Base-by-base conservation (phyloP, 2,888 invertebrate species). In the Chloroclysta siterata region DNA sequence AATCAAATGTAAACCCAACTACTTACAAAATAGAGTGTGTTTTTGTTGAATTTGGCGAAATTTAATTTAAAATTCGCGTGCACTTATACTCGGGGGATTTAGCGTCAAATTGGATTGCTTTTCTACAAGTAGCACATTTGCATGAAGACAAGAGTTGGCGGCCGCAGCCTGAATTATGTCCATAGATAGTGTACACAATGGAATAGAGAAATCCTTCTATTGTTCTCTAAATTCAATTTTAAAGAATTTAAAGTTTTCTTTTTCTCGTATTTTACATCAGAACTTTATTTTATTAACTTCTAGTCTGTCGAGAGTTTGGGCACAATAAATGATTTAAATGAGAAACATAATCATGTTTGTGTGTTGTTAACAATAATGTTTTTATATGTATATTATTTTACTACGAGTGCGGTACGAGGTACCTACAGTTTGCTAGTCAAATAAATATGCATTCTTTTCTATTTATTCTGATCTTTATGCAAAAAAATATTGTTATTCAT, bases 71-170 rank as follows among this genome's bases (percentile, higher is more conserved):
- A 85, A 86, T 80, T 81, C 83, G 82, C 80, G 76, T 80, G 82
- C 82, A 80, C 75, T 83, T 79, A 81, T 80, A 80, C 89, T 83
- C 81, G 17, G 57, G 83, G 86, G 89, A 82, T 82, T 88, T 84
- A 77, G 77, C 82, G 78, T 84, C 83, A 87, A 88, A 90, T 90
- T 89, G 87, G 87, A 89, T 88, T 84, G 87, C 82, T 84, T 84
- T 81, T 81, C 81, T 83, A 85, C 88, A 84, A 87, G 85, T 86
- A 83, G 77, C 77, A 80, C 84, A 90, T 90, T 89, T 88, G 87
- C 89, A 90, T 89, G 77, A 75, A 79, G 78, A 87, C 85, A 85
- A 79, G 78, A 80, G 74, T 75, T 72, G 74, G 68, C 70, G 64
- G 67, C 69, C 64, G 68, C 64, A 65, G 66, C 65, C 63, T 71